Percentiles rank a stretch among this genome's conserved stretches.
Evolutionary conservation across 2,888 invertebrate genomes (phyloP).

Genomic region (Hirudinaria manillensis): DNA sequence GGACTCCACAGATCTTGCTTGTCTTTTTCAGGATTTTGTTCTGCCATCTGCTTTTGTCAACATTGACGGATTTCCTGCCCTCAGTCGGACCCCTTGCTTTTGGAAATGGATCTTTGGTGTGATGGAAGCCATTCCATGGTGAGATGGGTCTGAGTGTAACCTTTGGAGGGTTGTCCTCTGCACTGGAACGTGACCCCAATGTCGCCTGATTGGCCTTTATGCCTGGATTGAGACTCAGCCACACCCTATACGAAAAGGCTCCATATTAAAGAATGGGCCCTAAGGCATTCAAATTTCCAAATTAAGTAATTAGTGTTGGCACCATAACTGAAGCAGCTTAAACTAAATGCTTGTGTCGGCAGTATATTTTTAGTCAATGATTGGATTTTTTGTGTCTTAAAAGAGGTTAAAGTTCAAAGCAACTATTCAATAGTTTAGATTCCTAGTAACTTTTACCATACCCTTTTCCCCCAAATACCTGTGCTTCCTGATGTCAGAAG

Average conservation of each 20-base stretch:
- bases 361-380: too few species aligned
- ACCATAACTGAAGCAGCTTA: not conserved
- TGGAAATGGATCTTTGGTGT: not conserved
- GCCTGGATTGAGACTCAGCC: slow-evolving; percentile 20
- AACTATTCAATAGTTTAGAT: too few species aligned
- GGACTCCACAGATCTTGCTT: not conserved
- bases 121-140: not conserved
- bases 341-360: too few species aligned
- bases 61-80: not conserved
- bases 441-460: too few species aligned
- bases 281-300: not conserved
- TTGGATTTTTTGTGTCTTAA: too few species aligned
- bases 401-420: too few species aligned
- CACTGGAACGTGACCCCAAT: not conserved
- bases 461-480: not conserved
- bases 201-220: not conserved
- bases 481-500: slow-evolving; percentile 21
- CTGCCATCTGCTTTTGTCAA: not conserved
- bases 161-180: not conserved
- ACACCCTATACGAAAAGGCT: not conserved
- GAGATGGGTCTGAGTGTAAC: not conserved
- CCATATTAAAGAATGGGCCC: not conserved
- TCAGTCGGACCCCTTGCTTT: not conserved
- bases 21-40: not conserved
- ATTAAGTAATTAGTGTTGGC: not conserved